Evolutionary conservation across 2,888 invertebrate species (phyloP).

Genomic region (Drosophila seclusa): DNA sequence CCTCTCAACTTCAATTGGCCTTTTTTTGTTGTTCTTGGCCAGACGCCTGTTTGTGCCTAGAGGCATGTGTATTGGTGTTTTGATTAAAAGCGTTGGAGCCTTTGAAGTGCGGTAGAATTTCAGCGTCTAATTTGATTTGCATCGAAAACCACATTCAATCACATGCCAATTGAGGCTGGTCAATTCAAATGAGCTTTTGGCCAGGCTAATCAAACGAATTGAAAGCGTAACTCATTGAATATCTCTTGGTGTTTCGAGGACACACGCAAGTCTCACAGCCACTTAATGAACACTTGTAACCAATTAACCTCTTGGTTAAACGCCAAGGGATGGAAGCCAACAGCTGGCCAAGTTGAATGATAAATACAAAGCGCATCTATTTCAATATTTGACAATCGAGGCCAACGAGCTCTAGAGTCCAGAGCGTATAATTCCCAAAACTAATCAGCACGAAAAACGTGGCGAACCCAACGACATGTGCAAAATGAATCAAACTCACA

Average conservation of each 20-base stretch:
- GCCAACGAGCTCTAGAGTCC: slow-evolving; percentile 45
- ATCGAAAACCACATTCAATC: slow-evolving; percentile 44
- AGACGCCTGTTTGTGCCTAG: slow-evolving; percentile 12
- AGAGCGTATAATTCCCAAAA: slow-evolving; percentile 68
- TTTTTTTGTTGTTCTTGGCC: not conserved
- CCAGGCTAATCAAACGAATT: slow-evolving; percentile 3
- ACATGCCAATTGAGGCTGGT: slow-evolving; percentile 30
- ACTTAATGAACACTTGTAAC: slow-evolving; percentile 45
- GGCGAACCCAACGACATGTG: slow-evolving; percentile 46
- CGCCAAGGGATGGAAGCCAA: slow-evolving; percentile 13
- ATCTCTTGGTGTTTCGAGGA: not conserved
- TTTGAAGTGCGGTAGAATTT: slow-evolving; percentile 39
- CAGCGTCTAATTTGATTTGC: slow-evolving; percentile 70
- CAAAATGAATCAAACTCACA: slow-evolving; percentile 51
- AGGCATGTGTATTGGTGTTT: slow-evolving; percentile 47
- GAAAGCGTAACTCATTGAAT: slow-evolving; percentile 2
- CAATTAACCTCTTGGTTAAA: slow-evolving; percentile 64
- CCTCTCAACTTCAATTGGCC: not conserved
- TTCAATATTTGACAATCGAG: slow-evolving; percentile 40
- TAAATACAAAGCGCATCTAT: slow-evolving; percentile 35
- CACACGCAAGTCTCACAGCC: not conserved
- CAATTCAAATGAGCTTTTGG: slow-evolving; percentile 31
- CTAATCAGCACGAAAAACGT: slow-evolving; percentile 67
- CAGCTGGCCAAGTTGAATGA: slow-evolving; percentile 17
- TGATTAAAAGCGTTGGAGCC: slow-evolving; percentile 68